Conservation (phyloP, 2,797 vertebrate genomes). For the Gymnothorax javanicus region DNA sequence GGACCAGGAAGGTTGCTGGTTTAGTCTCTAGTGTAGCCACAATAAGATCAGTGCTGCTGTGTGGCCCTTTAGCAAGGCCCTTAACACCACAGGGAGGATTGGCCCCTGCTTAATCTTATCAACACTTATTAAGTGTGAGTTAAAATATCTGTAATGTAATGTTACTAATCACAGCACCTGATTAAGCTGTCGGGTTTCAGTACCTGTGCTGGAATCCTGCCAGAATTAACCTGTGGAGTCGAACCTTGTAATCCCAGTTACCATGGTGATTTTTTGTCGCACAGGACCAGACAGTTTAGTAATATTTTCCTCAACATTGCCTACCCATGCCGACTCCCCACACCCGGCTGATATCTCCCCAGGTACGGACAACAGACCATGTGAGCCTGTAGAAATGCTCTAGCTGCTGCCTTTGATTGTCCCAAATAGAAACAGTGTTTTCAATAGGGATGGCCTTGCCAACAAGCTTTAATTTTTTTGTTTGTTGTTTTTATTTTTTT, state of each 20-base stretch:
- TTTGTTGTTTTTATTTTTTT: background rate
- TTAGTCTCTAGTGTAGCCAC: too few relatives aligned
- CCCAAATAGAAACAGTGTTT: background rate
- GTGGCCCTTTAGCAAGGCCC: too few relatives aligned
- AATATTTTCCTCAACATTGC: background rate
- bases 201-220: background rate
- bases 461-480: background rate
- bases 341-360: background rate
- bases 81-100: too few relatives aligned
- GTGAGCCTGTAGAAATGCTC: background rate
- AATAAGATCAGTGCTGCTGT: too few relatives aligned
- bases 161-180: background rate
- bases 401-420: background rate
- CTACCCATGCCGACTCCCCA: background rate
- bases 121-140: too few relatives aligned
- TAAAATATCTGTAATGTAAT: too few relatives aligned
- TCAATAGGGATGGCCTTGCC: background rate
- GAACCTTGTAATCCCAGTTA: background rate
- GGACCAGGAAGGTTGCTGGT: too few relatives aligned
- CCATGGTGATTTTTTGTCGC: background rate
- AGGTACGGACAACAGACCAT: background rate
- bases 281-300: background rate
- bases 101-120: too few relatives aligned
- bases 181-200: background rate
- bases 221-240: background rate